These are phyloP conservation scores for Torymus aiolomorphi DNA, from an alignment of 2,888 invertebrate genomes.

Conservation along the genomic window DNA sequence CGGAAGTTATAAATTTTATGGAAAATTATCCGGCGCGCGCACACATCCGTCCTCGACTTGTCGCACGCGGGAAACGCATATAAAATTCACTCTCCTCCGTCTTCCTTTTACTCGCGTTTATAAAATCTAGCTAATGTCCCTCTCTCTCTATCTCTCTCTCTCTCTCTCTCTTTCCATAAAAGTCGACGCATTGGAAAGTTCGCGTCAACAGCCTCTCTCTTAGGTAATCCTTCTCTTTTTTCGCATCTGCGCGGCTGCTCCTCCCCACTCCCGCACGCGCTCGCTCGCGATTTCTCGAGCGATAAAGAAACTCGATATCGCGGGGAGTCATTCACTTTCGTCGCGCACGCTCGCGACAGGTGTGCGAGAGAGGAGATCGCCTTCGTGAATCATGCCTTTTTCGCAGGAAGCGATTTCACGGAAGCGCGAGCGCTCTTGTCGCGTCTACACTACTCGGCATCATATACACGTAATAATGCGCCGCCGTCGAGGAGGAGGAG, in stretches of 20 bases:
- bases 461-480: constrained; percentile 10
- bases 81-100: not conserved
- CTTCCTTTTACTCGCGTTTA: not conserved
- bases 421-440: constrained; percentile 9
- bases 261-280: not conserved
- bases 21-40: constrained; percentile 25
- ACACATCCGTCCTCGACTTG: constrained; percentile 12
- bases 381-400: constrained; percentile 6
- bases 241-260: too few species aligned
- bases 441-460: not conserved
- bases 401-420: constrained; percentile 28
- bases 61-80: not conserved
- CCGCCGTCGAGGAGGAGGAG: too few species aligned
- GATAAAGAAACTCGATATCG: constrained; percentile 40
- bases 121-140: not conserved
- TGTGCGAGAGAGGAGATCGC: not conserved
- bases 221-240: too few species aligned
- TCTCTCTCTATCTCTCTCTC: not conserved
- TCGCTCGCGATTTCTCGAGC: constrained; percentile 12
- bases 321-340: constrained; percentile 2
- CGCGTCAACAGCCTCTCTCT: not conserved
- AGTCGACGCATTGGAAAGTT: constrained; percentile 9
- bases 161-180: too few species aligned
- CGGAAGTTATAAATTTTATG: constrained; percentile 39
- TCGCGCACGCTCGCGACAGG: constrained; percentile 9